Conservation (phyloP, 1,140 invertebrate species). For the Drosophila lini region DNA sequence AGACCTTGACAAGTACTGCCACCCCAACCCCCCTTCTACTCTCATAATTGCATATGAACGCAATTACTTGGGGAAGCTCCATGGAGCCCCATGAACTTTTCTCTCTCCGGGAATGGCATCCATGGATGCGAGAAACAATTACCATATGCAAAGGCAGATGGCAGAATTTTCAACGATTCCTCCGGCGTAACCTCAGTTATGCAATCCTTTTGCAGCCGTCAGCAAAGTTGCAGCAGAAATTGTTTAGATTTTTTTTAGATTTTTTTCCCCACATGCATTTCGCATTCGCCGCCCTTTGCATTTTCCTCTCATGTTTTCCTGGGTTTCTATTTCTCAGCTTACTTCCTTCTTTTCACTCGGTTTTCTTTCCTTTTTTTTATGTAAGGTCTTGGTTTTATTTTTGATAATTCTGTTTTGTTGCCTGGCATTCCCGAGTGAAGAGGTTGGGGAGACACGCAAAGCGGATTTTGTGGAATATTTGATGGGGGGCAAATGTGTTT, state of each 20-base stretch:
- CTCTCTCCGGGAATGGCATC: neutral
- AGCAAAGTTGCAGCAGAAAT: conserved; percentile 65
- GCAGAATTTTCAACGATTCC: neutral
- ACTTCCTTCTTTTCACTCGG: conserved; percentile 19
- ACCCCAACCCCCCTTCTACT: neutral
- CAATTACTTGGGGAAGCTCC: conserved; percentile 35
- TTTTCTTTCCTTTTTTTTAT: conserved; percentile 6
- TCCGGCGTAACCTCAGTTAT: conserved; percentile 26
- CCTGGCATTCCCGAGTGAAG: conserved; percentile 52
- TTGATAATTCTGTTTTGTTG: conserved; percentile 68
- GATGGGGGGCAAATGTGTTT: conserved; percentile 58
- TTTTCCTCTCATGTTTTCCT: conserved; percentile 10
- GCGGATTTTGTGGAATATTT: conserved; percentile 74
- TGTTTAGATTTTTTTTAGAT: conserved; percentile 64
- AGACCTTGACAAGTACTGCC: conserved; percentile 36
- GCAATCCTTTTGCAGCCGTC: conserved; percentile 68
- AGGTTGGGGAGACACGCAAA: conserved; percentile 21
- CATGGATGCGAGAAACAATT: conserved; percentile 66
- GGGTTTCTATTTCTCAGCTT: conserved; percentile 21
- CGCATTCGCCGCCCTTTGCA: conserved; percentile 31
- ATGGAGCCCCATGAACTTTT: neutral
- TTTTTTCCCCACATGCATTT: conserved; percentile 61
- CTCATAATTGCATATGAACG: conserved; percentile 62
- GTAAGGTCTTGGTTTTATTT: conserved; percentile 61
- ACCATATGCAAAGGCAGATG: conserved; percentile 49